A percentile compares a stretch with the other conserved stretches of the same genome.
Evolutionary conservation across 2,113 vertebrate genomes (phyloP).

Genomic region (Chaenocephalus aceratus): DNA sequence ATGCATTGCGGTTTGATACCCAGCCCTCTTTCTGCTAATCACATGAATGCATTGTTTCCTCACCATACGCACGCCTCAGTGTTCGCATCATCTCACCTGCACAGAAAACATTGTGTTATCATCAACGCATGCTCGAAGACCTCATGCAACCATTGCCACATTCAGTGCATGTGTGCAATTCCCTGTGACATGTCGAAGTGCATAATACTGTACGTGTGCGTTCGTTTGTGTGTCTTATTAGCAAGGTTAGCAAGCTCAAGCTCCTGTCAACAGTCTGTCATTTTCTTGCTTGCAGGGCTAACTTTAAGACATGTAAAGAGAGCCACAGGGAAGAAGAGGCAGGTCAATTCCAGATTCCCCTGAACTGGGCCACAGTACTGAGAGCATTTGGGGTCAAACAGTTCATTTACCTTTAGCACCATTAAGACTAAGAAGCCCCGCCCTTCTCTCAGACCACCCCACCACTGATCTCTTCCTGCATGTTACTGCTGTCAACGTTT

Average conservation of each 20-base stretch:
- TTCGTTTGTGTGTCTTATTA: conserved; percentile 82
- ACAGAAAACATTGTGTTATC: conserved; percentile 8
- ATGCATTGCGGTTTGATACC: not conserved
- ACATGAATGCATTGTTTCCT: not conserved
- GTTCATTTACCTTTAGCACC: conserved; percentile 91
- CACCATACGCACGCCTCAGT: not conserved
- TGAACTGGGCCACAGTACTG: conserved; percentile 91
- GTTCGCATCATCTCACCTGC: conserved; percentile 10
- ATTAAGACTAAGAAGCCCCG: conserved; percentile 91
- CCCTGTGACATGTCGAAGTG: conserved; percentile 40
- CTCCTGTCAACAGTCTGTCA: conserved; percentile 93
- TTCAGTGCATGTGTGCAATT: conserved; percentile 51
- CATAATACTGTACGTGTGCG: conserved; percentile 56
- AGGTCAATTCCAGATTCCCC: conserved; percentile 95
- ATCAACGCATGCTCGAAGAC: conserved; percentile 40
- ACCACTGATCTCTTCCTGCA: conserved; percentile 93
- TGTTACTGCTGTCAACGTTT: conserved; percentile 92
- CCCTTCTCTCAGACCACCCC: conserved; percentile 78
- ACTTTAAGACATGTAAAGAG: conserved; percentile 98
- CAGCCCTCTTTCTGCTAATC: not conserved
- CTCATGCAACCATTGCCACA: conserved; percentile 26
- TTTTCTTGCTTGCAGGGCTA: conserved; percentile 99
- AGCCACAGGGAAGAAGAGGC: conserved; percentile 97
- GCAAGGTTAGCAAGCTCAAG: conserved; percentile 90
- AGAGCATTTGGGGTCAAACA: conserved; percentile 87